Evolutionary conservation across 1,140 invertebrate genomes (phyloP).

Genomic region (Oryzaephilus surinamensis): DNA sequence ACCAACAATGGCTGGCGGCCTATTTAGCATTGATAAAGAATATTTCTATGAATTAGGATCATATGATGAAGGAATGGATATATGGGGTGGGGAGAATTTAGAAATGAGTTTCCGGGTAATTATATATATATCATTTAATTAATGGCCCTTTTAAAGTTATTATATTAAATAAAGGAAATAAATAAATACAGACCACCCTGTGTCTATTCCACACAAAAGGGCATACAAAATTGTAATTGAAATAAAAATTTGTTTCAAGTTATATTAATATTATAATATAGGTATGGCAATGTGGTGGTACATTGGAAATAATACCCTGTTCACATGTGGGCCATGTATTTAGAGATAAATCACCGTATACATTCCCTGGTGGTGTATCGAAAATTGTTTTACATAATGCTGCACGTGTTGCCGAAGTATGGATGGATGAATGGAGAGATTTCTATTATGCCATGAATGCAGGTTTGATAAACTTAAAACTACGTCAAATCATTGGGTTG

Average conservation of each 20-base stretch:
- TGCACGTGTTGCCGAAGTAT: slow-evolving; percentile 90
- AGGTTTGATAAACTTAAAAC: slow-evolving; percentile 60
- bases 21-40: slow-evolving; percentile 93
- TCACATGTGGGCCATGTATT: slow-evolving; percentile 98
- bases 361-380: slow-evolving; percentile 96
- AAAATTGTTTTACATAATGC: slow-evolving; percentile 96
- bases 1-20: slow-evolving; percentile 97
- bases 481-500: too few species aligned
- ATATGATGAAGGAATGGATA: slow-evolving; percentile 99
- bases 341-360: slow-evolving; percentile 97
- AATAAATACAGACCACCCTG: neutral
- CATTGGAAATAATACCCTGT: slow-evolving; percentile 90
- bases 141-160: neutral
- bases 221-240: too few species aligned
- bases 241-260: neutral
- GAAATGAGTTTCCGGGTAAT: slow-evolving; percentile 98
- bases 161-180: neutral
- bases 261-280: slow-evolving; percentile 32
- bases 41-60: slow-evolving; percentile 96
- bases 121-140: neutral
- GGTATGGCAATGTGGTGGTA: slow-evolving; percentile 97
- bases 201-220: neutral
- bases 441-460: slow-evolving; percentile 98
- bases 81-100: slow-evolving; percentile 98
- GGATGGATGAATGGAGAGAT: slow-evolving; percentile 98